Percentiles rank a stretch among this genome's conserved stretches.
Evolutionary conservation across 2,113 vertebrate genomes (phyloP).

Genomic region (Nipponia nippon): DNA sequence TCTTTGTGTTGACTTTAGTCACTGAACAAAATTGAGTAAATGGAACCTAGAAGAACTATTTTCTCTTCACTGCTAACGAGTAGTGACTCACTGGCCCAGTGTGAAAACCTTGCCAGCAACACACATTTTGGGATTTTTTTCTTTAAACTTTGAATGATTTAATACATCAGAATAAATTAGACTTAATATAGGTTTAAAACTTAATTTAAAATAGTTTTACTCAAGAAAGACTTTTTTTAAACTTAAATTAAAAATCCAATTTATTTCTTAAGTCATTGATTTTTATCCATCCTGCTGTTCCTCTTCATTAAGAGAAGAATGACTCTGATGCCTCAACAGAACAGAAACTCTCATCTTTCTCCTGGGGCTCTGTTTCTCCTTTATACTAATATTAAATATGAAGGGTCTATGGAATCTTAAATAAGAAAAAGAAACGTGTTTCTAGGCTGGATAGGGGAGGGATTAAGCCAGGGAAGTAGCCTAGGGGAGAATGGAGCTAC

Average conservation of each 20-base stretch:
- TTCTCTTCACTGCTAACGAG: not conserved
- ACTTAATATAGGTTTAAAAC: not conserved
- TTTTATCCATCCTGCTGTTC: slow-evolving; percentile 51
- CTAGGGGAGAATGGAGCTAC: not conserved
- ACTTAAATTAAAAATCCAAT: slow-evolving; percentile 35
- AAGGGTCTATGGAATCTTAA: slow-evolving; percentile 24
- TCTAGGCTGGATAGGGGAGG: not conserved
- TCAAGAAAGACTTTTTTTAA: not conserved
- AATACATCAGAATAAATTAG: not conserved
- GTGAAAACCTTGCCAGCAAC: not conserved
- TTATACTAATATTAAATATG: slow-evolving; percentile 50
- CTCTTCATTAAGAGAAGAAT: slow-evolving; percentile 49
- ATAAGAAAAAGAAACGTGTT: not conserved
- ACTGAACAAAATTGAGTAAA: not conserved
- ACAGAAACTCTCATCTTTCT: slow-evolving; percentile 56
- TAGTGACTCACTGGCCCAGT: not conserved
- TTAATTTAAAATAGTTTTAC: slow-evolving; percentile 1
- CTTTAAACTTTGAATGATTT: not conserved
- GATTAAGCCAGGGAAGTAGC: slow-evolving; percentile 5
- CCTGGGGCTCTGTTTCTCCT: slow-evolving; percentile 14
- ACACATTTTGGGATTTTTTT: not conserved
- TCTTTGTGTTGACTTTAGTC: not conserved
- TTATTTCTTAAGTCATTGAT: slow-evolving; percentile 29
- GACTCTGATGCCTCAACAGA: slow-evolving; percentile 11
- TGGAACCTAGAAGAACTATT: not conserved